These are phyloP conservation scores for Anthopleura sola DNA, from an alignment of 64 coral and sea anemone genomes.

Conservation along the genomic window DNA sequence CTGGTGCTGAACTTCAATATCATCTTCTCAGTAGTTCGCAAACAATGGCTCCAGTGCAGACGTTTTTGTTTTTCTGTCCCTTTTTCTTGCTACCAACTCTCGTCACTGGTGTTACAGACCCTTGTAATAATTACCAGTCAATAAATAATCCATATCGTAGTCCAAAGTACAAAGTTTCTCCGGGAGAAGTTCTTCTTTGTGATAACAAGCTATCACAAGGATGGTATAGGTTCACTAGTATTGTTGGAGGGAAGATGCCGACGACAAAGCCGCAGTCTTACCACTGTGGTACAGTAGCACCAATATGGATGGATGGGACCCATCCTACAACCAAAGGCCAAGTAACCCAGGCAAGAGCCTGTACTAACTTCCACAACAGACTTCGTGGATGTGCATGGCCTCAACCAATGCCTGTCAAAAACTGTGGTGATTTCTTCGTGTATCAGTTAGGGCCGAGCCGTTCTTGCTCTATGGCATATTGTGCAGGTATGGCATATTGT, in stretches of 20 bases:
- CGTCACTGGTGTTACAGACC: neutral
- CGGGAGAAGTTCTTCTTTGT: slow-evolving; percentile 9
- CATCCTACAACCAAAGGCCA: slow-evolving; percentile 20
- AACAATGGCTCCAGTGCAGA: neutral
- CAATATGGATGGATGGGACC: slow-evolving; percentile 49
- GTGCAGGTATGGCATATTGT: slow-evolving; percentile 44
- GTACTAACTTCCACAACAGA: neutral
- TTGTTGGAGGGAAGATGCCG: slow-evolving; percentile 32
- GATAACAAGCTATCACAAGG: neutral
- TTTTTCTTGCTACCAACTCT: neutral
- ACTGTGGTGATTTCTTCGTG: slow-evolving; percentile 38
- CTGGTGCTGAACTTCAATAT: neutral
- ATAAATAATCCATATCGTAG: slow-evolving; percentile 26
- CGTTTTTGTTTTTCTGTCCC: neutral
- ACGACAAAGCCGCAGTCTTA: neutral
- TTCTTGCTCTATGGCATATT: slow-evolving; percentile 44
- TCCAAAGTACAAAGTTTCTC: neutral
- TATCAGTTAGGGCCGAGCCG: slow-evolving; percentile 26
- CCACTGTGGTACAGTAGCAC: slow-evolving; percentile 36
- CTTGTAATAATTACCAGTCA: slow-evolving; percentile 1
- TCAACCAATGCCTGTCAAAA: neutral
- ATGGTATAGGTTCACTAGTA: slow-evolving; percentile 67
- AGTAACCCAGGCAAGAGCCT: neutral
- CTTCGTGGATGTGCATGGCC: neutral
- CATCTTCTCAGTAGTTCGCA: neutral